Base-by-base conservation (phyloP, 2,888 invertebrate genomes). In the Chrysodeixis includens region DNA sequence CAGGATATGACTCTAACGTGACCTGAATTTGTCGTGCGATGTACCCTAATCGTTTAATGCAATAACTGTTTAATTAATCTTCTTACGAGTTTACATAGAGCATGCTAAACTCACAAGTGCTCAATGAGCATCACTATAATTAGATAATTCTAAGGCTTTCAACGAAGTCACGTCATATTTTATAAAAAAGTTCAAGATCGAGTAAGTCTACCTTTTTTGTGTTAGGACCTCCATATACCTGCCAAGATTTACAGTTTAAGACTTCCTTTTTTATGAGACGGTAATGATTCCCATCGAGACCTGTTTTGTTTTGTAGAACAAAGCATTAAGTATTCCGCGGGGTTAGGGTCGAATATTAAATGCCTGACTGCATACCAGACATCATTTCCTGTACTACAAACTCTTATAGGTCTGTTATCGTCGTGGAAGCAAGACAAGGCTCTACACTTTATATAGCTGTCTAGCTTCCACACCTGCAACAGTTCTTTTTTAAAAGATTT, bases 291-390 rank as follows among this genome's bases (percentile, higher is more conserved):
- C 20, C 9, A 12, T 32, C n/a, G 12, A 49, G n/a, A 30, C 12
- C 18, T 51, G 1, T 56, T 26, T 53, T 4, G 12, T 35, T 1
- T 9, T 35, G 54, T 35, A 22, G 12, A 22, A 16, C 9, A 3
- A 40, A 63, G 22, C 32, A 4, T 53, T 46, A 49, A 49, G 46
- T 49, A 56, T 22, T 58, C 22, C 52, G 52, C 12, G 9, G 6
- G 46, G 8, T 12, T 40, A 49, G 12, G 18, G 22, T 44, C 22
- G n/a, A n/a, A 35, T 30, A 62, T 62, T 62, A 26, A 14, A 30
- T n/a, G 54, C 32, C 20, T 30, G 32, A 74, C 46, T 57, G n/a
- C 26, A 55, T 44, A 44, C 32, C 66, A 16, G 40, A 16, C n/a
- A 18, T 44, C n/a, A 30, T 26, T 54, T 57, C 30, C 30, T 18